Evolutionary conservation across 2,888 invertebrate species (phyloP), one percentile per base, ranked within the genome.

Genomic region (Dicyrtoma fusca): DNA sequence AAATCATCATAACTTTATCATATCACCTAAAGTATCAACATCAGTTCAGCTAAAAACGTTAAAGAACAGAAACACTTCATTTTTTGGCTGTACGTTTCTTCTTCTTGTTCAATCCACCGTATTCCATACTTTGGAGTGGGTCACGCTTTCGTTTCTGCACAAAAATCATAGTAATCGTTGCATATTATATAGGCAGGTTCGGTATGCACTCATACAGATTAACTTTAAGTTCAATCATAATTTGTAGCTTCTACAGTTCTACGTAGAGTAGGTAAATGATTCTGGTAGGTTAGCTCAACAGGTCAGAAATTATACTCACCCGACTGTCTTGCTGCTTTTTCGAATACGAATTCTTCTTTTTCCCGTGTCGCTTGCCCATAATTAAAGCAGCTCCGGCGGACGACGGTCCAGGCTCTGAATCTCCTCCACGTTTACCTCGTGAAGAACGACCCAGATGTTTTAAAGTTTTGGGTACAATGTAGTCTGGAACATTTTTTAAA

Each of bases 401-500:
- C n/a, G 26, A n/a, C 10, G 57, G 25, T 23, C 23, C 44, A 23
- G 61, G 1, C n/a, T 82, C 6, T 80, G 77, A 69, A 77, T 69
- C 69, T 77, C 71, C 26, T 71, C 78, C 25, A 77, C 81, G 42
- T 34, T 34, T 34, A 34, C 34, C 34, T 34, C 34, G 3, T 5
- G 34, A 34, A 76, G 77, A 68, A 76, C 77, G 83, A 25, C 87
- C 87, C 19, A 91, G 85, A 74, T 86, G 87, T 82, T 92, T 90
- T 62, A 95, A 83, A 0, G 92, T 89, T 0, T 89, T 87, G 0
- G 95, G 95, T 0, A 95, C 86, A 78, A 95, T 89, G 83, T 98
- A 98, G 68, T 95, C 95, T 0, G 98, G 97, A 0, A 98, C 92
- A 83, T 97, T 90, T 26, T 92, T 88, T 75, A 98, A 84, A 84